Evolutionary conservation across 2,888 invertebrate species (phyloP), one percentile per base, ranked within the genome.

Genomic region (Malacosoma neustria): DNA sequence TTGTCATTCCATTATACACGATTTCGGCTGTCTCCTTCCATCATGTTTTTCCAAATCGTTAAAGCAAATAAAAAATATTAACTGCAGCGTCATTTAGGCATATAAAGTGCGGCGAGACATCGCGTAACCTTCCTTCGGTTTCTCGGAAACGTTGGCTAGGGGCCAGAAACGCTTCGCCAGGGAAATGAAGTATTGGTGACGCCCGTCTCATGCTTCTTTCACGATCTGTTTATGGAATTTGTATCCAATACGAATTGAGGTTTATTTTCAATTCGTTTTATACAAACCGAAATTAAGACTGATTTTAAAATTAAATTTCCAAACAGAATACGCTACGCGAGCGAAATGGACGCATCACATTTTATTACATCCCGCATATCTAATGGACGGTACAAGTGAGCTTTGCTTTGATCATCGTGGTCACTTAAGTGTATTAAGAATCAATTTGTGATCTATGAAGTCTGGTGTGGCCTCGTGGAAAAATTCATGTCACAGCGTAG

Each of bases 101-200:
- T 82, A 76, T 79, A 76, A 74, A 79, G 70, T 64, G 72, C 66
- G 72, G 71, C 81, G 79, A 82, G 80, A 81, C 82, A 67, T 77
- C 79, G 67, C 71, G 74, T 82, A 84, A 84, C 81, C 81, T 84
- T 85, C 82, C 63, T 73, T 61, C 70, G 59, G 57, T 69, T 84
- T 84, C 84, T 82, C 73, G 81, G 84, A 82, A 84, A 67, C 63
- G 63, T 71, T 84, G 84, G 84, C 81, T 38, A 32, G 33, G 32
- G 14, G 72, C 84, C 84, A 84, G 56, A 57, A 61, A 52, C 61
- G 59, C 66, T 70, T 68, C 72, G 72, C 69, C 71, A 63, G 71
- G 61, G 70, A 79, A 74, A 74, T 77, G 74, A 75, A 74, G 74
- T 69, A 76, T 75, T 65, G 70, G 72, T 70, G 77, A 71, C 71